Evolutionary conservation across 2,113 vertebrate species (phyloP), one percentile per base, ranked within the genome.

Genomic region (Tragelaphus strepsiceros): DNA sequence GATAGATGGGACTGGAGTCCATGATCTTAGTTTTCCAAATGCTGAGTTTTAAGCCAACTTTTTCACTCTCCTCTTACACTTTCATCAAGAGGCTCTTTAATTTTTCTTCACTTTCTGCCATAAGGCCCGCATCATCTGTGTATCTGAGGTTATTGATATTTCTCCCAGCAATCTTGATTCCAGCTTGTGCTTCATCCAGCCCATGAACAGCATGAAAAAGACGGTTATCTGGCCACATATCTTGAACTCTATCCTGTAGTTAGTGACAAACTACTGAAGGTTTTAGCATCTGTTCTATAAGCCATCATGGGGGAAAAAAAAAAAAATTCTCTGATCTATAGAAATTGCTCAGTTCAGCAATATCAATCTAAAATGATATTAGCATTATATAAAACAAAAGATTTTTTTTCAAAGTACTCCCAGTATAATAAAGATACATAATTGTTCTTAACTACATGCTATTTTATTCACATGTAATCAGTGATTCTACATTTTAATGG

Each of bases 251-350:
- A 6, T 30, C 7, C 11, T 86, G 7, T 2, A 78, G 8, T 19
- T n/a, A 59, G 19, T 64, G 49, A 17, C 6, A 78, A 95, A 81
- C 3, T 15, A 56, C 51, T 78, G 7, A 67, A 24, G 8, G 14
- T 51, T 92, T 84, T 6, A 46, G 3, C 58, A 19, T 43, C 1
- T 58, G 6, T 89, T 78, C 10, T 32, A 53, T 1, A 22, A 4
- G 58, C 9, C 39, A 58, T 26, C 7, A 58, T 14, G 28, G 21
- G 26, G 0, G 0, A 2, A 67, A 58, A 54, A 67, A 54, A 54
- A 67, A 71, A 82, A 59, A n/a, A 19, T 19, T 22, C 16, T 81
- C 28, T 81, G 28, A 83, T 91, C 13, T 82, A 54, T 21, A 82
- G 5, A 59, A 12, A 84, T 30, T 21, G 17, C 17, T 59, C 24